Evolutionary conservation across 2,888 invertebrate species (phyloP).

Genomic region (Leptothorax acervorum): DNA sequence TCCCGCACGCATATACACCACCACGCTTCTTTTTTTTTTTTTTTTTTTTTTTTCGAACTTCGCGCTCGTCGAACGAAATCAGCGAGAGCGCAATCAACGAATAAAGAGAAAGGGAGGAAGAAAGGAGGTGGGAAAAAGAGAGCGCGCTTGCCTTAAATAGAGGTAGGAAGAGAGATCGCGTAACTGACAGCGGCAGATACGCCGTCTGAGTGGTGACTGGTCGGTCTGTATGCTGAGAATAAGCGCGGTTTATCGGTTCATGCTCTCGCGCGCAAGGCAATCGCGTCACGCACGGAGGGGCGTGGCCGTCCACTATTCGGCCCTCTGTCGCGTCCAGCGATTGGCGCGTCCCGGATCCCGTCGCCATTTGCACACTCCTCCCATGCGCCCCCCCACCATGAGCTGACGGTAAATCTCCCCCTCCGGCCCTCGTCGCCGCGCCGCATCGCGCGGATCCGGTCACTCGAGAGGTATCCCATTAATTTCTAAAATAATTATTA

Average conservation of each 20-base stretch:
- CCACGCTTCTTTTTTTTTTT: neutral
- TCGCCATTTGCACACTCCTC: conserved; percentile 76
- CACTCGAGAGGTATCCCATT: conserved; percentile 70
- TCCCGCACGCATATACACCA: neutral
- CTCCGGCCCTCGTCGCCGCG: conserved; percentile 25
- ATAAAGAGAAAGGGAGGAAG: conserved; percentile 2
- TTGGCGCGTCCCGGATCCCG: conserved; percentile 68
- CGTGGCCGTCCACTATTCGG: conserved; percentile 64
- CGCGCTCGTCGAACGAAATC: conserved; percentile 2
- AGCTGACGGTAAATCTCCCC: conserved; percentile 53
- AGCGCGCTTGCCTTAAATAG: conserved; percentile 39
- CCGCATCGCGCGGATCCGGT: conserved; percentile 51
- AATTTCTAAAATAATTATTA: conserved; percentile 81
- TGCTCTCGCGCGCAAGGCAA: conserved; percentile 65
- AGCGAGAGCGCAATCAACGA: conserved; percentile 8
- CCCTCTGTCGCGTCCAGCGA: conserved; percentile 57
- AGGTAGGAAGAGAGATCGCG: conserved; percentile 63
- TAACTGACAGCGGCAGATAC: conserved; percentile 67
- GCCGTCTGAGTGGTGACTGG: conserved; percentile 73
- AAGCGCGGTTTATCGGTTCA: conserved; percentile 46
- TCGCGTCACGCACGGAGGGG: conserved; percentile 62
- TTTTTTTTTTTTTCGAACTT: conserved; percentile 18
- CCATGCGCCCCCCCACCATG: conserved; percentile 34
- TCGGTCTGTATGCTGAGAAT: conserved; percentile 57
- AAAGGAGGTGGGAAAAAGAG: neutral